Evolutionary conservation across 2,888 invertebrate species (phyloP).

Genomic region (Aleiodes leptofemur): DNA sequence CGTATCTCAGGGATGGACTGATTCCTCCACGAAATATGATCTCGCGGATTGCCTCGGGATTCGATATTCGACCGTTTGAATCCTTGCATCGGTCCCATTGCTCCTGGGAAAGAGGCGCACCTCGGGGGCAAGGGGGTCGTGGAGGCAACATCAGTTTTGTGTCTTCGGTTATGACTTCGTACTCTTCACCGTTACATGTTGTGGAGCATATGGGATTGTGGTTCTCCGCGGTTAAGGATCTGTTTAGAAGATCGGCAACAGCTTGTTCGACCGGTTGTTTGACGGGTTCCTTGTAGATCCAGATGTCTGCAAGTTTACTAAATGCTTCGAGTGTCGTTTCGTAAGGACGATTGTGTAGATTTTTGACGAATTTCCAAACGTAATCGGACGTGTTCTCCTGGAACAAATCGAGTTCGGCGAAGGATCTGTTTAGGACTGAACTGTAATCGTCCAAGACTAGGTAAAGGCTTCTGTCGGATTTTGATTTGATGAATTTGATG

Average conservation of each 20-base stretch:
- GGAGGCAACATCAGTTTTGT: constrained; percentile 81
- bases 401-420: constrained; percentile 90
- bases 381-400: constrained; percentile 82
- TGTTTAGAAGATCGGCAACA: constrained; percentile 80
- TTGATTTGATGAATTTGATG: constrained; percentile 82
- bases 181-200: constrained; percentile 80
- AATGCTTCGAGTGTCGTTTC: constrained; percentile 91
- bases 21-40: constrained; percentile 95
- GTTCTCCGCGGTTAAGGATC: constrained; percentile 67
- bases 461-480: constrained; percentile 84
- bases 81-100: constrained; percentile 91
- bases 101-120: constrained; percentile 82
- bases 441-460: constrained; percentile 82
- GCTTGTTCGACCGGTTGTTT: constrained; percentile 80
- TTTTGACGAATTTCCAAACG: constrained; percentile 81
- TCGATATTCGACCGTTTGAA: constrained; percentile 86
- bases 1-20: constrained; percentile 83
- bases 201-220: constrained; percentile 60
- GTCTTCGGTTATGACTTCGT: constrained; percentile 82
- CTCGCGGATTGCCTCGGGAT: constrained; percentile 87
- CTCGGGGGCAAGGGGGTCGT: constrained; percentile 77
- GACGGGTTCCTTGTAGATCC: constrained; percentile 81
- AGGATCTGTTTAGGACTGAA: constrained; percentile 87
- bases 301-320: constrained; percentile 89
- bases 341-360: constrained; percentile 84